Base-by-base conservation (phyloP, 2,888 invertebrate genomes). In the Rotaria sp. region DNA sequence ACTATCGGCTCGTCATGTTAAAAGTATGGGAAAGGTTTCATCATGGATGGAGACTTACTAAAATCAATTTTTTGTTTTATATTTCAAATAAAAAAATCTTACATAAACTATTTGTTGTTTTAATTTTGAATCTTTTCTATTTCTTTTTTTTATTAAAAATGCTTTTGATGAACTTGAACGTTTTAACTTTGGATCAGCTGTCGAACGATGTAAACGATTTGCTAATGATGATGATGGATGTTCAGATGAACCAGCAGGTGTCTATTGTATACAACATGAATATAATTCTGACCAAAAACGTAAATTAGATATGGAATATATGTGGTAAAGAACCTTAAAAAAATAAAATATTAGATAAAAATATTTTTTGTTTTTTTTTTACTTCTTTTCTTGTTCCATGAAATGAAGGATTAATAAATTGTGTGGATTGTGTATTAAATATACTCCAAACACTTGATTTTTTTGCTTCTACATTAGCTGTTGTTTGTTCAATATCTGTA, bases 361-460 rank as follows among this genome's bases (percentile, higher is more conserved):
- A 13, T n/a, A 13, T 74, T 74, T 26, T 4, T 8, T 74, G 4
- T 74, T 30, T 74, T 30, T 15, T 30, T 30, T 26, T 75, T 38
- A 85, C 75, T 45, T 75, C 85, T 48, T 85, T 74, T 18, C 35
- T 50, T n/a, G 74, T 74, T 7, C 75, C 85, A 50, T 85, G 57
- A 50, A 59, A 86, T 48, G 55, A 26, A 11, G 45, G 84, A 35
- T 86, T 86, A 26, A 86, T 55, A 13, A 84, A 30, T 21, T 86
- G n/a, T 24, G 26, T 41, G n/a, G 55, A 84, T 55, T 86, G 80
- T 7, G 38, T 84, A 35, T 86, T 86, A 30, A 86, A 35, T 84
- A 84, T 57, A 10, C 84, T 84, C 86, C 86, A 86, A 18, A 86
- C 24, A 48, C 86, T 86, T 50, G 38, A 57, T 84, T 84, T 86